A percentile compares a stretch with the other conserved stretches of the same genome.
phyloP scores from a whole-genome alignment of 1,140 invertebrate species.

The Sminthurides bifidus region DNA sequence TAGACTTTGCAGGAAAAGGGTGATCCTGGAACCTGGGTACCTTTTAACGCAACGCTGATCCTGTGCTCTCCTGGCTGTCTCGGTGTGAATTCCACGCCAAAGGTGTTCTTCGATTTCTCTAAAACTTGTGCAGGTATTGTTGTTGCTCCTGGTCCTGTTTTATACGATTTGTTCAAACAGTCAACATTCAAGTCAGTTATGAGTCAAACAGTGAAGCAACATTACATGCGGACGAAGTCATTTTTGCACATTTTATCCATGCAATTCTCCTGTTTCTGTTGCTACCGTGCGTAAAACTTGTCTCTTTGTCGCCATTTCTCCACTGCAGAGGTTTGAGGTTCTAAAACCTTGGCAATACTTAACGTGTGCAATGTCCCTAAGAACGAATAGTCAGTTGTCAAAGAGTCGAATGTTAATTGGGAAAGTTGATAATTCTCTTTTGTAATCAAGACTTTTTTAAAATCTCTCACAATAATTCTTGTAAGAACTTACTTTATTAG shows the following conservation, averaged over 20 bases:
- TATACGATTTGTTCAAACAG: conserved; percentile 18
- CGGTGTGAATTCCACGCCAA: conserved; percentile 75
- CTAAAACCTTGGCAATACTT: too few species aligned
- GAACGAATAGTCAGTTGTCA: too few species aligned
- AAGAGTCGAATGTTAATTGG: too few species aligned
- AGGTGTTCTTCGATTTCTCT: conserved; percentile 53
- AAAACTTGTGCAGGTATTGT: conserved; percentile 75
- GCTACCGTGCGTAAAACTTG: conserved; percentile 17
- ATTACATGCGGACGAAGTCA: background rate
- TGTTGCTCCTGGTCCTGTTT: conserved; percentile 70
- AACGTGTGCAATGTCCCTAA: too few species aligned
- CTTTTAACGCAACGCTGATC: conserved; percentile 54
- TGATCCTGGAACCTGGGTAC: conserved; percentile 56
- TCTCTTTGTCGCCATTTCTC: too few species aligned
- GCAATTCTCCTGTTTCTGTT: too few species aligned
- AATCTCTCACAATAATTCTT: too few species aligned
- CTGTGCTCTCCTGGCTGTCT: conserved; percentile 78
- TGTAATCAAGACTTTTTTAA: too few species aligned
- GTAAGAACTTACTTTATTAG: too few species aligned
- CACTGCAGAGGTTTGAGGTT: too few species aligned
- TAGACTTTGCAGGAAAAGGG: conserved; percentile 91
- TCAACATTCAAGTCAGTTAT: conserved; percentile 10
- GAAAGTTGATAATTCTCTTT: too few species aligned
- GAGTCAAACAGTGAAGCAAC: conserved; percentile 2
- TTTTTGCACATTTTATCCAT: too few species aligned